Conservation (phyloP, 2,113 vertebrate species). For the Paramisgurnus dabryanus region DNA sequence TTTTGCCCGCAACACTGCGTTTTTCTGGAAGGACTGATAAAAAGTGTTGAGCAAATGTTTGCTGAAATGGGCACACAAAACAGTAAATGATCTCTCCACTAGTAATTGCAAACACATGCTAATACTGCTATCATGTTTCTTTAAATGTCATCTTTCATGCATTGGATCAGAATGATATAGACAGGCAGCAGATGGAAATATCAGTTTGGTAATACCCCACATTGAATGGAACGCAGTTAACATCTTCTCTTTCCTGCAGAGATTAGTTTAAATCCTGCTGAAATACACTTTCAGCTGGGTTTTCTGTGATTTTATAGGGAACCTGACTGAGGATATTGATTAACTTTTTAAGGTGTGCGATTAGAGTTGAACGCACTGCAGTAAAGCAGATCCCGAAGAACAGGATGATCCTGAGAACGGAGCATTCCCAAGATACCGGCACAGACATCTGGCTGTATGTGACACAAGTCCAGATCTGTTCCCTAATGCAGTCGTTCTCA, state of each 20-base stretch:
- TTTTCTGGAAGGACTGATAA: too few species aligned
- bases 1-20: too few species aligned
- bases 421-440: constrained; percentile 36
- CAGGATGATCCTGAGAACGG: constrained; percentile 11
- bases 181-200: too few species aligned
- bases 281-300: background rate
- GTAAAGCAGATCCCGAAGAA: constrained; percentile 13
- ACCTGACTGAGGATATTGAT: background rate
- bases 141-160: too few species aligned
- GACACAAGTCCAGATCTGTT: constrained; percentile 44
- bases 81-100: too few species aligned
- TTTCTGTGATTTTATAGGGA: constrained; percentile 13
- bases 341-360: constrained; percentile 25
- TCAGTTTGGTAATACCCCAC: too few species aligned
- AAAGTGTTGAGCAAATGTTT: too few species aligned
- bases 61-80: too few species aligned
- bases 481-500: background rate
- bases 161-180: too few species aligned
- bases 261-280: background rate
- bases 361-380: constrained; percentile 28
- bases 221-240: background rate
- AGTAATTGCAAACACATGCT: too few species aligned
- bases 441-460: constrained; percentile 48
- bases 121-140: too few species aligned
- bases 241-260: background rate